These are phyloP conservation scores for Oreochromis mossambicus DNA, from an alignment of 2,797 vertebrate species.

Conservation along the genomic window DNA sequence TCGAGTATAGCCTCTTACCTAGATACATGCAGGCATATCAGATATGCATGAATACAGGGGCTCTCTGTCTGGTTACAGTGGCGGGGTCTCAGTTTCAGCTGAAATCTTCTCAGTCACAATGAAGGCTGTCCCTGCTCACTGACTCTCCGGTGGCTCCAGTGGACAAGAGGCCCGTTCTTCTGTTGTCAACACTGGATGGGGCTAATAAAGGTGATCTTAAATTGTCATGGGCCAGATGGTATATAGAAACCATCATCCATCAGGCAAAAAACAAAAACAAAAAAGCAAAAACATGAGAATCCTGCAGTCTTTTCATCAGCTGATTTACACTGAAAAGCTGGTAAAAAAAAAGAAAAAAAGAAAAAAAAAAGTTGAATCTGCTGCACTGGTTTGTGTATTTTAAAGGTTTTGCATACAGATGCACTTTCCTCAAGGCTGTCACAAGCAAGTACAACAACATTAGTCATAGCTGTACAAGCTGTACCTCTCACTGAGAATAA, in stretches of 20 bases:
- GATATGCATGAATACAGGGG: constrained; percentile 38
- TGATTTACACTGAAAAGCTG: not conserved
- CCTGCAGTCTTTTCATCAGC: not conserved
- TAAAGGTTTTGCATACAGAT: constrained; percentile 3
- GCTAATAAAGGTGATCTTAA: constrained; percentile 38
- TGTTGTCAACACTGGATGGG: constrained; percentile 37
- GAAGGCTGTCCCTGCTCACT: constrained; percentile 3
- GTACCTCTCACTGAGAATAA: not conserved
- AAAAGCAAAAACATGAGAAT: not conserved
- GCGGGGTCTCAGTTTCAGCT: constrained; percentile 49
- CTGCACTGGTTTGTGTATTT: not conserved
- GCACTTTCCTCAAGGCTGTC: constrained; percentile 7
- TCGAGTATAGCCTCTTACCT: constrained; percentile 1
- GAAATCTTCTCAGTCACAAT: constrained; percentile 30
- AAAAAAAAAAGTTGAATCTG: constrained; percentile 1
- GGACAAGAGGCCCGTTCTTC: constrained; percentile 53
- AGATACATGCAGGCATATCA: constrained; percentile 4
- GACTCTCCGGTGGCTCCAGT: constrained; percentile 3
- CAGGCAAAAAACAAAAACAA: not conserved
- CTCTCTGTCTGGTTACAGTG: constrained; percentile 47
- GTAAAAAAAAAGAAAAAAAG: constrained; percentile 18
- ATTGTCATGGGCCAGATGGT: constrained; percentile 18
- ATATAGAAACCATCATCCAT: constrained; percentile 24
- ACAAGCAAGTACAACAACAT: not conserved
- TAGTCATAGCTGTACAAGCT: not conserved